Percentiles rank a stretch among this genome's conserved stretches.
Conservation (phyloP, 1,140 invertebrate species). For the Spodoptera frugiperda region DNA sequence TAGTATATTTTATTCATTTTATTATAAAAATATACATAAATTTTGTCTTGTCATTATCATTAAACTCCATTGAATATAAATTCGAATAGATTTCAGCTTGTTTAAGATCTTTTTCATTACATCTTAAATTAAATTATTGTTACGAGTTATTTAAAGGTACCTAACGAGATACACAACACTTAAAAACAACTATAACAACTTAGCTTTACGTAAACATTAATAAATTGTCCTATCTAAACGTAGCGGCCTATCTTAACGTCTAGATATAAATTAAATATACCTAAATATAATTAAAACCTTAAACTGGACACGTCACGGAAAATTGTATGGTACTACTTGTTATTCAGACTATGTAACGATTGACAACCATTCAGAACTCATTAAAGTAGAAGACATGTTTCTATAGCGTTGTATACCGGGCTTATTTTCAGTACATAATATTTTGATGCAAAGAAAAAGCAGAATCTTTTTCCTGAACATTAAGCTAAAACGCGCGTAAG, state of each 20-base stretch:
- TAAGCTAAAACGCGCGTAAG: no score
- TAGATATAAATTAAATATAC: constrained; percentile 27
- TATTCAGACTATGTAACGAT: background rate
- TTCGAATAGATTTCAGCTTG: constrained; percentile 18
- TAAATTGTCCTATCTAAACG: constrained; percentile 30
- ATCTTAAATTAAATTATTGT: background rate
- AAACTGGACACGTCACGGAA: background rate
- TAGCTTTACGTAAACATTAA: constrained; percentile 1
- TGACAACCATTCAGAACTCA: constrained; percentile 2
- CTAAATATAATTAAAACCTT: background rate
- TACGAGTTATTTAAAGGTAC: background rate
- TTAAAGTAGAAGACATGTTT: background rate
- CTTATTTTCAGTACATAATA: no score
- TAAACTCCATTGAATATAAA: constrained; percentile 1
- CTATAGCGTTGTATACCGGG: no score
- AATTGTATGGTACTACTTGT: background rate
- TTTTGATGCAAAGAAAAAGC: no score
- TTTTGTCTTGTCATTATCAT: background rate
- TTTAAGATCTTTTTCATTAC: background rate
- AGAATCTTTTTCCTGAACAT: no score
- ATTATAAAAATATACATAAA: background rate
- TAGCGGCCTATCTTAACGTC: background rate
- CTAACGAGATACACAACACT: constrained; percentile 20
- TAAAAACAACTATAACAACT: constrained; percentile 20
- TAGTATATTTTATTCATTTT: no score